Evolutionary conservation across 2,888 invertebrate species (phyloP).

Genomic region (Nemotelus nigrinus): DNA sequence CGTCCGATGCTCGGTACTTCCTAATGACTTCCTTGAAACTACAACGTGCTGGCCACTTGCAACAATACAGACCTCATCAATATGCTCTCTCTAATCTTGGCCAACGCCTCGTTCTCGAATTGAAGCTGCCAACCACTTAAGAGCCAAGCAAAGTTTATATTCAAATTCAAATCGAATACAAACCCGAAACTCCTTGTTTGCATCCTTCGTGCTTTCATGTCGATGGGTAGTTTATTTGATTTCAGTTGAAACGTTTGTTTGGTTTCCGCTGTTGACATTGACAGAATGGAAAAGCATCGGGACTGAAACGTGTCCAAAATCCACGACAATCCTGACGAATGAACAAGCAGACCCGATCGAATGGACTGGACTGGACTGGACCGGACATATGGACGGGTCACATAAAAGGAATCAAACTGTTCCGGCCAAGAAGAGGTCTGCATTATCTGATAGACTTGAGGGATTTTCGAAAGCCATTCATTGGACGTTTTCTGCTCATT

Average conservation of each 20-base stretch:
- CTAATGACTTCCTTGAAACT: too few relatives aligned
- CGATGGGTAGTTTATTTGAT: constrained; percentile 26
- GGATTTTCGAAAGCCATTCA: constrained; percentile 24
- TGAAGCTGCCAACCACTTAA: too few relatives aligned
- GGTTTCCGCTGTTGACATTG: constrained; percentile 29
- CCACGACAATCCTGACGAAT: constrained; percentile 5
- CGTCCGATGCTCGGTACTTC: too few relatives aligned
- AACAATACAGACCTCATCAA: too few relatives aligned
- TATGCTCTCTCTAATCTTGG: too few relatives aligned
- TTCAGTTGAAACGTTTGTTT: constrained; percentile 24
- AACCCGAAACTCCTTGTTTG: not conserved
- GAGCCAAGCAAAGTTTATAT: constrained; percentile 19
- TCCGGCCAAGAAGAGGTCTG: constrained; percentile 13
- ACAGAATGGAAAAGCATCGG: not conserved
- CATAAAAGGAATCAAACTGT: constrained; percentile 35
- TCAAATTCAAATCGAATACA: constrained; percentile 24
- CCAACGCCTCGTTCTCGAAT: too few relatives aligned
- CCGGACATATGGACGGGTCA: constrained; percentile 26
- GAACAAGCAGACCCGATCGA: not conserved
- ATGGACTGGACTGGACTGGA: not conserved
- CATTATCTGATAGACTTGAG: constrained; percentile 32
- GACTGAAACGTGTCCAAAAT: constrained; percentile 24
- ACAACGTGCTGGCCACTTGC: too few relatives aligned
- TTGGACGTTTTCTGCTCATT: constrained; percentile 1
- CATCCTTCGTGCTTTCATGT: not conserved